Conservation (phyloP, 2,797 vertebrate genomes). For the Rhinella marina region DNA sequence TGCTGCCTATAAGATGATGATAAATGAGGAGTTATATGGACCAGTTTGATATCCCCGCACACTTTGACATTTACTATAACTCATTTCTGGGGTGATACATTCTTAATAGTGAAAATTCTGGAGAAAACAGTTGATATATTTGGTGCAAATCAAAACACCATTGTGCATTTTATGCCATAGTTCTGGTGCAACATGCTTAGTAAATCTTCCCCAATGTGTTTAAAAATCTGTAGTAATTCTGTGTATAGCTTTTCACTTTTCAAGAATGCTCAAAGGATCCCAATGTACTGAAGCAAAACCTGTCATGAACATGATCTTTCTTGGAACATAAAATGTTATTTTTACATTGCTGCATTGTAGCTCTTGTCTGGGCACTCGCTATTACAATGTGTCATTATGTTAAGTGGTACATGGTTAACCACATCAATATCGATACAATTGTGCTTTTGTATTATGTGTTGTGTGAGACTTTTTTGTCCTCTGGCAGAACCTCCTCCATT, state of each 20-base stretch:
- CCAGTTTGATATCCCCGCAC: no score
- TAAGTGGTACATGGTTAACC: not conserved
- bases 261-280: not conserved
- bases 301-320: not conserved
- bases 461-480: slow-evolving; percentile 7
- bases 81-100: no score
- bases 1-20: no score
- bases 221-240: not conserved
- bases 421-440: not conserved
- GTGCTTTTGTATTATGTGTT: not conserved
- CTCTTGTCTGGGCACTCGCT: not conserved
- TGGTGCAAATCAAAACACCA: no score
- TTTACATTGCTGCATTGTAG: not conserved
- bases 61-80: no score
- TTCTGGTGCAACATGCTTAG: no score
- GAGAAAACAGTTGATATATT: no score
- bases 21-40: no score
- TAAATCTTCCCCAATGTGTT: no score
- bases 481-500: not conserved
- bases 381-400: not conserved
- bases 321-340: not conserved
- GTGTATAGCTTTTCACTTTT: not conserved
- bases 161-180: no score
- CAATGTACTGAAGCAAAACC: not conserved
- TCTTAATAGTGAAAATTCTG: no score